A percentile compares a stretch with the other conserved stretches of the same genome.
phyloP scores from a whole-genome alignment of 53 echinoderm and acorn worm genomes.

The Luidia sarsii region DNA sequence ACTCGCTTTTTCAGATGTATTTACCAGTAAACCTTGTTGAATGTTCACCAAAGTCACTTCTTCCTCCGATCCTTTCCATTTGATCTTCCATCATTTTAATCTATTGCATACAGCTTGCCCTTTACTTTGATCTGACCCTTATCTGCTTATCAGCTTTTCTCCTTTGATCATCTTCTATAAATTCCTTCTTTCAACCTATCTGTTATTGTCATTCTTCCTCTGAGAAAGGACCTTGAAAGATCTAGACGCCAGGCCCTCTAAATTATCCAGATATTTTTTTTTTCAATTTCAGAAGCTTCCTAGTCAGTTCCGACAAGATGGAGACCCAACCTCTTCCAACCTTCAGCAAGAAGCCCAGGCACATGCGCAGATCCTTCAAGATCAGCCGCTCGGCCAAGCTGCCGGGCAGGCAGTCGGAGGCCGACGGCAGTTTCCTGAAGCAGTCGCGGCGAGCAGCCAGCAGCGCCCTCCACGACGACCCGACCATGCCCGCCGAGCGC shows the following conservation, averaged over 20 bases:
- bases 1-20: too few relatives aligned
- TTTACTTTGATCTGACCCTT: neutral
- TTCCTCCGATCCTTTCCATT: too few relatives aligned
- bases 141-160: neutral
- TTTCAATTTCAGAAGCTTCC: neutral
- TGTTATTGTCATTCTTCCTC: neutral
- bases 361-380: slow-evolving; percentile 44
- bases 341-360: slow-evolving; percentile 33
- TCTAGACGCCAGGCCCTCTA: too few relatives aligned
- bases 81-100: too few relatives aligned
- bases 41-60: too few relatives aligned
- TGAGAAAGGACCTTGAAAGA: neutral
- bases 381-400: slow-evolving; percentile 17
- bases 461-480: slow-evolving; percentile 49
- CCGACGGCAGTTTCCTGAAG: slow-evolving; percentile 17
- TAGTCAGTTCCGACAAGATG: too few relatives aligned
- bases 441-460: slow-evolving; percentile 5
- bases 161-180: neutral
- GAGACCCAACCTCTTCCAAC: neutral
- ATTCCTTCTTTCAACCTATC: too few relatives aligned
- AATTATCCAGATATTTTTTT: neutral
- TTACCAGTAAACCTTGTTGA: too few relatives aligned
- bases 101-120: too few relatives aligned
- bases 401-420: neutral
- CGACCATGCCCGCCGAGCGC: slow-evolving; percentile 67